These are phyloP conservation scores for Gadus chalcogrammus DNA, from an alignment of 2,113 vertebrate genomes.

Conservation along the genomic window DNA sequence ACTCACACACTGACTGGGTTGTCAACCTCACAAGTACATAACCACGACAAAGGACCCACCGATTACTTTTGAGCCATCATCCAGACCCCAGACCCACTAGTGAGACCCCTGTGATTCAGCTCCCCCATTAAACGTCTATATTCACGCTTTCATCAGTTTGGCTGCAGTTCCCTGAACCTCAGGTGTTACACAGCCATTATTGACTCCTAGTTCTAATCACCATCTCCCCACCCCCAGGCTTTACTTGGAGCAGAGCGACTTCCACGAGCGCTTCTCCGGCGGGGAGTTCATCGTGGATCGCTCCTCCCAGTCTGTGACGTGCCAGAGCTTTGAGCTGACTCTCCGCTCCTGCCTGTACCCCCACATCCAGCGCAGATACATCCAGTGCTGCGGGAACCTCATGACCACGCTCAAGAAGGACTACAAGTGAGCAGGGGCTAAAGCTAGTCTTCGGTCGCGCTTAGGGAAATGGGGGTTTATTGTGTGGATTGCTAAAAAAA, in stretches of 20 bases:
- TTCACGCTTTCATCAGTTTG: too few species aligned
- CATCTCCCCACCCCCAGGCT: slow-evolving; percentile 67
- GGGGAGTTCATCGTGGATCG: slow-evolving; percentile 87
- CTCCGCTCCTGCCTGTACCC: slow-evolving; percentile 94
- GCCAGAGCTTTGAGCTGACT: slow-evolving; percentile 94
- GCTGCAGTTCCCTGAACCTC: too few species aligned
- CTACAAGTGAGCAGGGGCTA: slow-evolving; percentile 77
- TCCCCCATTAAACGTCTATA: too few species aligned
- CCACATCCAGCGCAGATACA: slow-evolving; percentile 91
- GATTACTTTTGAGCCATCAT: too few species aligned
- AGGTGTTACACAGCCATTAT: background rate
- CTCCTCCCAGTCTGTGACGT: slow-evolving; percentile 93
- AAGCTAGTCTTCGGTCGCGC: too few species aligned
- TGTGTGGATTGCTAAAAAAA: too few species aligned
- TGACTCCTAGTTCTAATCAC: background rate
- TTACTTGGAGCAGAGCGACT: slow-evolving; percentile 93
- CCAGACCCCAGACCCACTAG: too few species aligned
- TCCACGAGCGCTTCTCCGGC: slow-evolving; percentile 87
- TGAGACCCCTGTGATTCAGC: too few species aligned
- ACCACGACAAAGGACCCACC: too few species aligned
- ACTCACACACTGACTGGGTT: too few species aligned
- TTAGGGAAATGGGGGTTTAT: too few species aligned
- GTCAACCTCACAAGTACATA: too few species aligned
- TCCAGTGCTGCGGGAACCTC: slow-evolving; percentile 93
- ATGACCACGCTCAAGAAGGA: slow-evolving; percentile 95